Base-by-base conservation (phyloP, 2,888 invertebrate species). In the Nymphalis c-album region DNA sequence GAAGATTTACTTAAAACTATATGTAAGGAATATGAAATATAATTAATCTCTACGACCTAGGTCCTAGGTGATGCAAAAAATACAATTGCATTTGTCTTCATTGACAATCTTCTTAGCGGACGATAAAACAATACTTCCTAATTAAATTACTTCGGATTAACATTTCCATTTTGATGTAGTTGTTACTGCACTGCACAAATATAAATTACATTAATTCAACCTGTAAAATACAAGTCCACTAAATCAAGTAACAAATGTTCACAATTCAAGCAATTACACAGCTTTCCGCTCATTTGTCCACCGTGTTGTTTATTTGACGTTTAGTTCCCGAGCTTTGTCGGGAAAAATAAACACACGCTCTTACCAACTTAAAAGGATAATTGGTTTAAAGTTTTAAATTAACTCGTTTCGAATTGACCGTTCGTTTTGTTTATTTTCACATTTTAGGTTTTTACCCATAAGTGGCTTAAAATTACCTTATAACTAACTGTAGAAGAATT, bases 361-460 rank as follows among this genome's bases (percentile, higher is more conserved):
- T 77, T 76, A 74, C 71, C 72, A 73, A 74, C 70, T 73, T 73
- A 71, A 70, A 71, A 62, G 68, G 70, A 70, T 72, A 73, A 77
- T 77, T 75, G 71, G 69, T 71, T 75, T 75, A 74, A 74, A 74
- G 73, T 75, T 76, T 74, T 72, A 70, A 72, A 71, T 74, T 66
- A 71, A 74, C 73, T 71, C 69, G 71, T 73, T 72, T 70, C 59
- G 59, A 67, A 65, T n/a, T 67, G 70, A 50, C 53, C 20, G 63
- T 53, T 50, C 22, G 2, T 66, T 59, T 62, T 18, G 57, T 48
- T 48, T 47, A 35, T 40, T 60, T 40, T 57, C 59, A 35, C 46
- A 67, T 60, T 69, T 50, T 53, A 53, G 18, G 20, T 47, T 58
- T 26, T 60, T 64, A 22, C 18, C 26, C n/a, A 50, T 50, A 50